phyloP scores from a whole-genome alignment of 2,113 vertebrate species.

The Pterocles gutturalis region DNA sequence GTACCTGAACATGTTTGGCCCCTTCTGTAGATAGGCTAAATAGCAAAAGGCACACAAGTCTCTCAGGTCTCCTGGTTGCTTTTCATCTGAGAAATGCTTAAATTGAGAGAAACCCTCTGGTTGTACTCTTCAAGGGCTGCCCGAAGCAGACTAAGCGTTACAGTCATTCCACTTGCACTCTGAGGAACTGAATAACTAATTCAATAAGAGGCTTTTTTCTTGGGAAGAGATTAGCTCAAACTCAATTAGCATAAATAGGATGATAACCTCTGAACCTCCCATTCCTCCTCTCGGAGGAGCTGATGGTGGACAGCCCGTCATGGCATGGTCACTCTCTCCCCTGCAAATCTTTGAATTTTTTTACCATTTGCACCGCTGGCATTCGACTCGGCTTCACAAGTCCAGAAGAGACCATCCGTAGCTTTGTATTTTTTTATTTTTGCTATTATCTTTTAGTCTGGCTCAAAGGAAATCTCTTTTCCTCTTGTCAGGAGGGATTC shows the following conservation, averaged over 20 bases:
- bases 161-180: constrained; percentile 29
- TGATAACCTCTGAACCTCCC: constrained; percentile 64
- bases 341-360: not conserved
- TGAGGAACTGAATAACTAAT: constrained; percentile 68
- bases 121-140: not conserved
- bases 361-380: not conserved
- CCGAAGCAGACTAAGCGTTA: not conserved
- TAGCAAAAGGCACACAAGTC: constrained; percentile 46
- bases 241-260: constrained; percentile 76
- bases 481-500: not conserved
- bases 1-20: constrained; percentile 80
- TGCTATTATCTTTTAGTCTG: not conserved
- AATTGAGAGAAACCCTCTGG: constrained; percentile 15
- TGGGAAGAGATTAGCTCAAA: constrained; percentile 79
- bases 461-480: not conserved
- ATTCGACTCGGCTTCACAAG: not conserved
- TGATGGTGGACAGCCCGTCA: not conserved
- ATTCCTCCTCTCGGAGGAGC: not conserved
- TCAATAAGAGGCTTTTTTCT: constrained; percentile 70
- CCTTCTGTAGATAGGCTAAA: constrained; percentile 32
- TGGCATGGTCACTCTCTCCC: not conserved
- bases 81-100: constrained; percentile 28
- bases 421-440: not conserved
- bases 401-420: not conserved
- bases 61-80: not conserved